Conservation (phyloP, 2,113 vertebrate genomes). For the Ailurus styani region DNA sequence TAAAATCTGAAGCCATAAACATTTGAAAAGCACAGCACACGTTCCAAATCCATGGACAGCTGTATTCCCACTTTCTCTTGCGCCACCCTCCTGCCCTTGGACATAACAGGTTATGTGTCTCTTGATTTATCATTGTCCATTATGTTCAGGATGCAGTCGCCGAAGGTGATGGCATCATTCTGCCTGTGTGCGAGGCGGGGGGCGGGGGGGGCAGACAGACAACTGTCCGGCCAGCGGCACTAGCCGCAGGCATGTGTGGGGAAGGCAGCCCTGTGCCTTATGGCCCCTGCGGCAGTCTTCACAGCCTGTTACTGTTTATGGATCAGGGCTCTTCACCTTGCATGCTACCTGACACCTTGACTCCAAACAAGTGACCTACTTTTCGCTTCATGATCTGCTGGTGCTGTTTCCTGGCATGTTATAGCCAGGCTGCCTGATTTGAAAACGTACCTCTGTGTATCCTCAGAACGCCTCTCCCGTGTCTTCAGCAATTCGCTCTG, state of each 20-base stretch:
- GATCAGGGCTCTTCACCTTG: conserved; percentile 14
- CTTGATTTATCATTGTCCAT: neutral
- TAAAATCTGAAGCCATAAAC: neutral
- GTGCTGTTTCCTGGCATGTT: conserved; percentile 33
- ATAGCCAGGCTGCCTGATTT: conserved; percentile 11
- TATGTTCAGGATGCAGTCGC: neutral
- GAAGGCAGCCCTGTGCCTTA: neutral
- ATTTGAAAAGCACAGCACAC: neutral
- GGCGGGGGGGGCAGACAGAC: neutral
- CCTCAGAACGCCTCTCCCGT: conserved; percentile 19
- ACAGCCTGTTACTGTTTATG: conserved; percentile 18
- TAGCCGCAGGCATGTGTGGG: accelerated
- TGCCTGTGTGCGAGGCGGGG: neutral
- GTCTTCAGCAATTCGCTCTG: neutral
- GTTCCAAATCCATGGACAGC: neutral
- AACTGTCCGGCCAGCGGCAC: neutral
- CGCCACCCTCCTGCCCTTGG: neutral
- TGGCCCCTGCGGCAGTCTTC: neutral
- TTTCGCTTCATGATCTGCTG: conserved; percentile 34
- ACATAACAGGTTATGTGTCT: neutral
- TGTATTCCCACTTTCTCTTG: neutral
- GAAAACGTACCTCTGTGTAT: conserved; percentile 28
- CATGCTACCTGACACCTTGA: neutral
- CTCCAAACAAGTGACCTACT: conserved; percentile 40
- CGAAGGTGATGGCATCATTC: neutral